These are phyloP conservation scores for Lysandra bellargus DNA, from an alignment of 2,888 invertebrate species.

Conservation along the genomic window DNA sequence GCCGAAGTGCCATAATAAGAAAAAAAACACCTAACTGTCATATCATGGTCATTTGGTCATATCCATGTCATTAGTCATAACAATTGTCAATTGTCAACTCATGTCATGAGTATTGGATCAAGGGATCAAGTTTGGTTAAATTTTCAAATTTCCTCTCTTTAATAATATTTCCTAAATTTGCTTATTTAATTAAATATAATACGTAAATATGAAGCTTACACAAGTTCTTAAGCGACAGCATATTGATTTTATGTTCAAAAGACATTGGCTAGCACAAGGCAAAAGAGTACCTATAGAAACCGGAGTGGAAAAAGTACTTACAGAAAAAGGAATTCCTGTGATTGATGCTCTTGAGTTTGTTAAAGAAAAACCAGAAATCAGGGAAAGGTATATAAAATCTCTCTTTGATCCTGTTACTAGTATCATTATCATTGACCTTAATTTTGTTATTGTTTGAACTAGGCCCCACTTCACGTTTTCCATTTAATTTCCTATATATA, in stretches of 20 bases:
- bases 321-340: slow-evolving; percentile 80
- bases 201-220: slow-evolving; percentile 83
- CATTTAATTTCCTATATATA: too few species aligned
- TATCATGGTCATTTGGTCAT: too few species aligned
- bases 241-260: slow-evolving; percentile 86
- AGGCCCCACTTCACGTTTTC: too few species aligned
- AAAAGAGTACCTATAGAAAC: slow-evolving; percentile 80
- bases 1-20: too few species aligned
- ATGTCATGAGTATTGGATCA: neutral
- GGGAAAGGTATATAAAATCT: slow-evolving; percentile 51
- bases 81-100: neutral
- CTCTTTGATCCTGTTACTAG: neutral
- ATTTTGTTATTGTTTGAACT: neutral
- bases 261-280: slow-evolving; percentile 86
- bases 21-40: too few species aligned
- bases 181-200: neutral
- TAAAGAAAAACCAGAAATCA: slow-evolving; percentile 59
- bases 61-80: too few species aligned
- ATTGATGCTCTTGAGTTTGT: slow-evolving; percentile 82
- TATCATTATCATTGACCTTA: neutral
- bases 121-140: neutral
- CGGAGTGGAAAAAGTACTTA: slow-evolving; percentile 76
- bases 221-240: slow-evolving; percentile 83
- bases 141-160: neutral
- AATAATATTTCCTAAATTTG: neutral